Conservation (phyloP, 2,797 vertebrate genomes). For the Sitta carolinensis region DNA sequence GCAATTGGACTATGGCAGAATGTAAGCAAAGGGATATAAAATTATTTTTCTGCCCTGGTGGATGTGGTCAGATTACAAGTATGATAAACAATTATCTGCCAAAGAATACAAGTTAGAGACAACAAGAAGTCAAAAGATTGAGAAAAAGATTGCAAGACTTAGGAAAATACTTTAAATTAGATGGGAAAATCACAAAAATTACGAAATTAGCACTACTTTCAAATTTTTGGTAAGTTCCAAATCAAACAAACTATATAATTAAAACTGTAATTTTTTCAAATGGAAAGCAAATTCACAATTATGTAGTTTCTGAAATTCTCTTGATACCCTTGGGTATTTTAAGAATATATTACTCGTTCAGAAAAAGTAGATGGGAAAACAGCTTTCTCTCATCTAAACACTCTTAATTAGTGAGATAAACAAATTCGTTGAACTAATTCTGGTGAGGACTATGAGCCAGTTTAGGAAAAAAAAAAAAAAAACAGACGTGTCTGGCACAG, state of each 20-base stretch:
- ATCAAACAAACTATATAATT: not conserved
- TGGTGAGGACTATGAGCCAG: not conserved
- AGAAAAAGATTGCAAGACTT: not conserved
- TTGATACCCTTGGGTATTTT: not conserved
- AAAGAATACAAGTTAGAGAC: conserved; percentile 28
- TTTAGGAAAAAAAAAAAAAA: not conserved
- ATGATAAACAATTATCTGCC: conserved; percentile 38
- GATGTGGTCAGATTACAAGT: conserved; percentile 31
- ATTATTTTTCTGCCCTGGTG: conserved; percentile 42
- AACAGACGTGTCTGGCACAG: not conserved
- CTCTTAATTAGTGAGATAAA: not conserved
- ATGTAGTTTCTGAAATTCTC: not conserved
- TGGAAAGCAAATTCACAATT: not conserved
- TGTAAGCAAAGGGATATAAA: conserved; percentile 19
- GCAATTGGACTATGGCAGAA: not conserved
- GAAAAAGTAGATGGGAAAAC: not conserved
- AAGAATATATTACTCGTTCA: not conserved
- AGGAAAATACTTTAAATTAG: not conserved
- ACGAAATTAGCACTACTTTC: not conserved
- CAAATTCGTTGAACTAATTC: not conserved
- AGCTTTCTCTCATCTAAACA: not conserved
- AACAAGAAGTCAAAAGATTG: not conserved
- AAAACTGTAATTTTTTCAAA: not conserved
- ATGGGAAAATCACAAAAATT: not conserved
- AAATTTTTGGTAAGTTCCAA: not conserved